Base-by-base conservation (phyloP, 2,797 vertebrate genomes). In the Pangasius macronema region DNA sequence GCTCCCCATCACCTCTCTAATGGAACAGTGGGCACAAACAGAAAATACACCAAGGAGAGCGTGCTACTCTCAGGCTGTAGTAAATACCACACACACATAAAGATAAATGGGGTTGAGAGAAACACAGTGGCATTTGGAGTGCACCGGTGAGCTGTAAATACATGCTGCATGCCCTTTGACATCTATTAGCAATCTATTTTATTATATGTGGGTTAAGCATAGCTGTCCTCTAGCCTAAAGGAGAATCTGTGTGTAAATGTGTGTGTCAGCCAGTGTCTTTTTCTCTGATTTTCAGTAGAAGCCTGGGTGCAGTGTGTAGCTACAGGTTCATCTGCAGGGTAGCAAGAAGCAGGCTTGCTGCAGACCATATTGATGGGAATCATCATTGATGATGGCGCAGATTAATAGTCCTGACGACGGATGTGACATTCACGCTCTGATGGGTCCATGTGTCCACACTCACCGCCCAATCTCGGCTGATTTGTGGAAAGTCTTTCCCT, bases 361-460 rank as follows among this genome's bases (percentile, higher is more conserved):
- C 63, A 80, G 68, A 59, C 70, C 11, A 49, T 59, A 81, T 70
- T 77, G 53, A 86, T 82, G 83, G 53, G 46, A 88, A 86, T 90
- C 89, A 89, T 89, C 85, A 81, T 72, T 85, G 14, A 84, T 88
- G 86, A 92, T 91, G 91, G 63, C 65, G 67, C 87, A 88, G 83
- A 91, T 90, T 88, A 85, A 85, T 39, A 73, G 83, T 90, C 79
- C 77, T 36, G 76, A 88, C 89, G 79, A 91, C 85, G 85, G 86
- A 92, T 90, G 89, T 92, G 87, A 92, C 93, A 94, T 95, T 94
- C 90, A 93, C 84, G 90, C 88, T 79, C 75, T 85, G 85, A 91
- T 83, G 89, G 89, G 84, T 86, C 84, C 82, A 84, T 87, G 82
- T 87, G 81, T 86, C 81, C 79, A 68, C n/a, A 83, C 81, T 86